These are phyloP conservation scores for Lasioglossum baleicum DNA, from an alignment of 1,140 invertebrate species.

Conservation along the genomic window DNA sequence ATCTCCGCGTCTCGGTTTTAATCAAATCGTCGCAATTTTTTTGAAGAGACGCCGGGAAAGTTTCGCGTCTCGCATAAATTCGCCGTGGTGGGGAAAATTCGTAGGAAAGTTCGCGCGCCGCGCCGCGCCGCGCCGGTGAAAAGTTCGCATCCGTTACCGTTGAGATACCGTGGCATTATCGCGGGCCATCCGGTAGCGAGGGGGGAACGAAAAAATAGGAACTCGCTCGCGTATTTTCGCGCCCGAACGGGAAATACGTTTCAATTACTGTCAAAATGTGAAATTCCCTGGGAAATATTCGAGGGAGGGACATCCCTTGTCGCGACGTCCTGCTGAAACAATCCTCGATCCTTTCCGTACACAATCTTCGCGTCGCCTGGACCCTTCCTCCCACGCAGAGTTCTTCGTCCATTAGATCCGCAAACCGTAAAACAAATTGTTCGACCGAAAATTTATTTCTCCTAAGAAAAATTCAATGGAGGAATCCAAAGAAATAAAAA, in stretches of 20 bases:
- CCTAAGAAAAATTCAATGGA: too few relatives aligned
- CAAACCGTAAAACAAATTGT: too few relatives aligned
- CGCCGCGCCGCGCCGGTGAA: not conserved
- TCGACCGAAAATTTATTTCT: too few relatives aligned
- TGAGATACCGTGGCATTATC: conserved; percentile 25
- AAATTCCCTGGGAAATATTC: not conserved
- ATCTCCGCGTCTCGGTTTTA: not conserved
- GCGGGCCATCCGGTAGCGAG: not conserved
- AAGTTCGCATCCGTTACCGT: conserved; percentile 38
- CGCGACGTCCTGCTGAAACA: not conserved
- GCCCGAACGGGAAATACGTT: conserved; percentile 11
- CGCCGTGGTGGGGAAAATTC: not conserved
- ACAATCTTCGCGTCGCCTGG: not conserved
- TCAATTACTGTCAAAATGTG: conserved; percentile 33
- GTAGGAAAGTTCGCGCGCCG: conserved; percentile 7
- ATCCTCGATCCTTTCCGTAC: not conserved
- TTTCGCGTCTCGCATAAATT: conserved; percentile 31
- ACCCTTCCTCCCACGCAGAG: too few relatives aligned
- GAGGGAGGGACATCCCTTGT: too few relatives aligned
- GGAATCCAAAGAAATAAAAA: too few relatives aligned
- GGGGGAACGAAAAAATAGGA: conserved; percentile 8
- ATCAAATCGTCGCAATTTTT: not conserved
- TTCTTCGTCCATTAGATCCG: too few relatives aligned
- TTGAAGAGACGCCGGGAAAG: conserved; percentile 9
- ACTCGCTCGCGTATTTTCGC: not conserved